phyloP scores from a whole-genome alignment of 2,888 invertebrate genomes.

The Ennomos quercinarius region DNA sequence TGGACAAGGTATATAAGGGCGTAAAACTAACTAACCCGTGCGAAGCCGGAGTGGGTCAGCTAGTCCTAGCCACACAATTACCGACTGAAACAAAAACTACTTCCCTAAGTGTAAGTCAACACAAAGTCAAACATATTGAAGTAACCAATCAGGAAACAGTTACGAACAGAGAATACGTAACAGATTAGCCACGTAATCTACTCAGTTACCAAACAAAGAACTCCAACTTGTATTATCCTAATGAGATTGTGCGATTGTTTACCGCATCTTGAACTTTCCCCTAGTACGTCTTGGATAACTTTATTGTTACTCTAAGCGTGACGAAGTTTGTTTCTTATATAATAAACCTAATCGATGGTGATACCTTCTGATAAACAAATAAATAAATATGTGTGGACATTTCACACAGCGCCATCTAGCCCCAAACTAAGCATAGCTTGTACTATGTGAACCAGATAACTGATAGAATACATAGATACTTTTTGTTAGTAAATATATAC shows the following conservation, averaged over 20 bases:
- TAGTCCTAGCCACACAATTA: too few relatives aligned
- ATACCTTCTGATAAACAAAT: too few relatives aligned
- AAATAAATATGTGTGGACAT: too few relatives aligned
- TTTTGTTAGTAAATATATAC: too few relatives aligned
- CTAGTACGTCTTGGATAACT: slow-evolving; percentile 36
- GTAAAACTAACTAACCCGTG: too few relatives aligned
- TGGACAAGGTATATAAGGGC: too few relatives aligned
- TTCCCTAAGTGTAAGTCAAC: not conserved
- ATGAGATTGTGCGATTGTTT: slow-evolving; percentile 56
- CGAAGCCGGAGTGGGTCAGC: too few relatives aligned
- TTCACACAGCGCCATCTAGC: too few relatives aligned
- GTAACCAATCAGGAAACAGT: slow-evolving; percentile 20
- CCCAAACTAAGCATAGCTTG: too few relatives aligned
- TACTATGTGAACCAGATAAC: too few relatives aligned
- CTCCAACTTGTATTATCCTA: slow-evolving; percentile 43
- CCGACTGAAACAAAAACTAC: not conserved
- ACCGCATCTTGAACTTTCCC: slow-evolving; percentile 23
- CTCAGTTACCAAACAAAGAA: slow-evolving; percentile 35
- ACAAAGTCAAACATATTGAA: slow-evolving; percentile 2
- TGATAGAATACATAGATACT: too few relatives aligned
- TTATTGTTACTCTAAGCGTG: slow-evolving; percentile 21
- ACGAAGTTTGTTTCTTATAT: slow-evolving; percentile 2
- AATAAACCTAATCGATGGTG: too few relatives aligned
- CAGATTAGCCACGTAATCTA: slow-evolving; percentile 37
- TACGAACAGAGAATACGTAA: slow-evolving; percentile 27